Evolutionary conservation across 2,113 vertebrate species (phyloP).

Genomic region (Coryphaenoides rupestris): DNA sequence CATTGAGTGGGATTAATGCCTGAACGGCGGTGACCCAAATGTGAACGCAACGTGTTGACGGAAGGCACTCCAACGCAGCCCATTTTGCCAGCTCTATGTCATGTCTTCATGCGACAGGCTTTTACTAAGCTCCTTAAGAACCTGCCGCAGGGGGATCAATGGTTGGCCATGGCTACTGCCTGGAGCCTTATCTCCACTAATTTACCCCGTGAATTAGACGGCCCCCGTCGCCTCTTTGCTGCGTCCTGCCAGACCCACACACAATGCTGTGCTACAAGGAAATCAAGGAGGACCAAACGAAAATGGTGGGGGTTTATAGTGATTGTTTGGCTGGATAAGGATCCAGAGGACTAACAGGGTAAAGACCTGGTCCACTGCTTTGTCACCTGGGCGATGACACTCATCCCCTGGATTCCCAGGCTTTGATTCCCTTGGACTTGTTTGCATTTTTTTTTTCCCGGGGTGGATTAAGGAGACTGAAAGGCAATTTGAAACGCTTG

Average conservation of each 20-base stretch:
- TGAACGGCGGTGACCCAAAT: constrained; percentile 66
- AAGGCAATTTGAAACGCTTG: constrained; percentile 45
- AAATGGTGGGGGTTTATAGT: constrained; percentile 19
- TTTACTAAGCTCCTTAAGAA: constrained; percentile 80
- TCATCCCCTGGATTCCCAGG: constrained; percentile 36
- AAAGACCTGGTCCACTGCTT: constrained; percentile 6
- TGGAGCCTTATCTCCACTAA: constrained; percentile 73
- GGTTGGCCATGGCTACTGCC: constrained; percentile 69
- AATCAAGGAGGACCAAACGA: constrained; percentile 37
- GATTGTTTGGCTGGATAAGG: constrained; percentile 46
- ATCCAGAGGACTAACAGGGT: constrained; percentile 13
- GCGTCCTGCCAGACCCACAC: constrained; percentile 55
- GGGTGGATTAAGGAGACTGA: constrained; percentile 54
- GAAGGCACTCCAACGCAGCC: constrained; percentile 67
- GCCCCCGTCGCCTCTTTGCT: constrained; percentile 40
- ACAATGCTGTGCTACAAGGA: constrained; percentile 32
- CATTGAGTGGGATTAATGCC: constrained; percentile 65
- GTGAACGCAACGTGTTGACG: constrained; percentile 68
- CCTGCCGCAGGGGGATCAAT: constrained; percentile 70
- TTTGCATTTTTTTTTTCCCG: constrained; percentile 37
- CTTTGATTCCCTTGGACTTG: constrained; percentile 52
- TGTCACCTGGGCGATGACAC: constrained; percentile 43
- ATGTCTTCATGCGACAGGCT: constrained; percentile 73
- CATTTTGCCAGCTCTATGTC: constrained; percentile 73
- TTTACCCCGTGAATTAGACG: constrained; percentile 70